phyloP scores from a whole-genome alignment of 1,140 invertebrate species.

The Drosophila mojavensis region DNA sequence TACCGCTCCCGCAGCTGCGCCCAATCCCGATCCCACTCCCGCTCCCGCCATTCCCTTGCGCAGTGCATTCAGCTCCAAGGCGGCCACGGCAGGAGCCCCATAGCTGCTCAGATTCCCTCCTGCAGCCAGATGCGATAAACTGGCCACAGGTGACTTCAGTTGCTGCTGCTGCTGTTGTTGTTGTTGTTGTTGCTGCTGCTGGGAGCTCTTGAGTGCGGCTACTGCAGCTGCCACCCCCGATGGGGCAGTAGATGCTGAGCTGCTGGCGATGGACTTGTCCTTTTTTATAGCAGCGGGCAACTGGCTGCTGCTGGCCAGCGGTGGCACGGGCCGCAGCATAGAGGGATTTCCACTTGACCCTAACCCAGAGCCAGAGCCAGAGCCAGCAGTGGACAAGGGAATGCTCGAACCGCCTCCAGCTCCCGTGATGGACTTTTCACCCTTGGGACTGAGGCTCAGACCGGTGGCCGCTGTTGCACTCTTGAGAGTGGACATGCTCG shows the following conservation, averaged over 20 bases:
- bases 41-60: slow-evolving; percentile 71
- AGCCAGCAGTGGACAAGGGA: slow-evolving; percentile 1
- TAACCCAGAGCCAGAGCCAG: background rate
- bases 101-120: slow-evolving; percentile 54
- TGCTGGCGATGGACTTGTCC: slow-evolving; percentile 25
- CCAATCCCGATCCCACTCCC: slow-evolving; percentile 37
- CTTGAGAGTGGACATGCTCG: slow-evolving; percentile 94
- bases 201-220: slow-evolving; percentile 57
- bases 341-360: slow-evolving; percentile 15
- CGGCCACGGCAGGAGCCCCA: slow-evolving; percentile 35
- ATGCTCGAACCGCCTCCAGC: slow-evolving; percentile 25
- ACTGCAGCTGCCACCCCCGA: slow-evolving; percentile 53
- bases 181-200: slow-evolving; percentile 50
- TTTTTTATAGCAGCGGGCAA: slow-evolving; percentile 33
- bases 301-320: slow-evolving; percentile 43
- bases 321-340: slow-evolving; percentile 64
- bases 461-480: slow-evolving; percentile 85
- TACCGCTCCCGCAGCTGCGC: slow-evolving; percentile 48
- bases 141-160: slow-evolving; percentile 56
- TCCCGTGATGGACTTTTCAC: slow-evolving; percentile 68
- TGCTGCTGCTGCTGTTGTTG: slow-evolving; percentile 4
- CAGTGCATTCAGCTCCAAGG: slow-evolving; percentile 68
- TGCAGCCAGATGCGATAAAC: slow-evolving; percentile 58
- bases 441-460: slow-evolving; percentile 81
- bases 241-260: slow-evolving; percentile 22